These are phyloP conservation scores for Drosophila malerkotliana DNA, from an alignment of 1,140 invertebrate species.

Conservation along the genomic window DNA sequence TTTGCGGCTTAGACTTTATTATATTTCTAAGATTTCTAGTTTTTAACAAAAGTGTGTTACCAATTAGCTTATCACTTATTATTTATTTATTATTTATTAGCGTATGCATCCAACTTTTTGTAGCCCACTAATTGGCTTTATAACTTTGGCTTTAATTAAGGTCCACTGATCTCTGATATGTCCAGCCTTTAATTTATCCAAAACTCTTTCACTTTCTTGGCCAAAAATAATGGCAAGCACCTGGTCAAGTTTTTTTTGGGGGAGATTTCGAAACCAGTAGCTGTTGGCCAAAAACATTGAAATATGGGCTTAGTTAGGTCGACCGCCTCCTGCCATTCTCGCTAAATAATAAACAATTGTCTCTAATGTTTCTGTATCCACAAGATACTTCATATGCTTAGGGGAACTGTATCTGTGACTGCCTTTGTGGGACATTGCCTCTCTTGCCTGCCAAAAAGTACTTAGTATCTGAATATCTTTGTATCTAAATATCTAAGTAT, in stretches of 20 bases:
- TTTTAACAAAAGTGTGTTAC: slow-evolving; percentile 15
- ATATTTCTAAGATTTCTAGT: not conserved
- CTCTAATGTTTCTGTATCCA: slow-evolving; percentile 6
- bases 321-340: slow-evolving; percentile 27
- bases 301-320: slow-evolving; percentile 28
- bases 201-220: slow-evolving; percentile 34
- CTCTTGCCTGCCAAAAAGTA: slow-evolving; percentile 8
- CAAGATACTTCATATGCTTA: slow-evolving; percentile 3
- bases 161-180: slow-evolving; percentile 9
- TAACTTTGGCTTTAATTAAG: slow-evolving; percentile 22
- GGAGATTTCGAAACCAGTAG: slow-evolving; percentile 3
- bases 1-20: no score
- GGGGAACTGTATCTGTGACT: not conserved
- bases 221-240: slow-evolving; percentile 22
- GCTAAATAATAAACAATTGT: slow-evolving; percentile 42
- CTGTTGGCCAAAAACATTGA: slow-evolving; percentile 24
- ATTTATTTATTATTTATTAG: slow-evolving; percentile 30
- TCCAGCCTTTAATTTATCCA: slow-evolving; percentile 5
- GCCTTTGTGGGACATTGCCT: slow-evolving; percentile 3
- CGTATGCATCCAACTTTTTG: not conserved
- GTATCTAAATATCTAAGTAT: slow-evolving; percentile 19
- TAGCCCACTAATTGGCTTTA: slow-evolving; percentile 1
- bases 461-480: slow-evolving; percentile 6
- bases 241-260: slow-evolving; percentile 9
- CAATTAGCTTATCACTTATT: slow-evolving; percentile 14